These are phyloP conservation scores for Stegophylla sp. DNA, from an alignment of 2,888 invertebrate species.

Conservation along the genomic window DNA sequence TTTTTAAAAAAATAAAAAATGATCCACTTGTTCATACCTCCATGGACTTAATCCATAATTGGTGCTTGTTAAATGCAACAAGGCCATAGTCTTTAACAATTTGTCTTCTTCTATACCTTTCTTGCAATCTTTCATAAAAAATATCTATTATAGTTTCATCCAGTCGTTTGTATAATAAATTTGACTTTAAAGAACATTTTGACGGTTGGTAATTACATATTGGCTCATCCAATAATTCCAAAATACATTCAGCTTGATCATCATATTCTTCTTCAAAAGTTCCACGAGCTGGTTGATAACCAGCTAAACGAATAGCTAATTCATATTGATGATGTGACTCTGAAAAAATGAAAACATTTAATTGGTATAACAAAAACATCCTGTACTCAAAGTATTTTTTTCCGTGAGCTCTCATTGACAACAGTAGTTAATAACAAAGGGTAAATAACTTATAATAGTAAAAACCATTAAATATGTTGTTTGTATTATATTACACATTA, in stretches of 20 bases:
- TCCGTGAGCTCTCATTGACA: too few species aligned
- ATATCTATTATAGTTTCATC: conserved; percentile 75
- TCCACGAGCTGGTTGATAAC: conserved; percentile 61
- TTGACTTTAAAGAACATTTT: conserved; percentile 65
- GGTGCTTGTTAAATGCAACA: conserved; percentile 75
- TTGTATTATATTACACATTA: too few species aligned
- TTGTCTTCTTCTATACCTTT: conserved; percentile 75
- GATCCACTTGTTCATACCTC: conserved; percentile 14
- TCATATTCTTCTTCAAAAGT: conserved; percentile 61
- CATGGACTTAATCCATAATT: conserved; percentile 67
- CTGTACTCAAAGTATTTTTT: too few species aligned
- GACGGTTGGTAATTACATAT: conserved; percentile 64
- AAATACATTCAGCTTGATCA: conserved; percentile 60
- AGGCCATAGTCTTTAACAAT: conserved; percentile 82
- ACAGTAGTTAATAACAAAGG: too few species aligned
- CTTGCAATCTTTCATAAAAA: conserved; percentile 79
- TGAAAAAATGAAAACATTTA: conserved; percentile 14
- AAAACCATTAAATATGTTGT: too few species aligned
- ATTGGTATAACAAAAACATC: not conserved
- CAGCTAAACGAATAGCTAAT: conserved; percentile 56
- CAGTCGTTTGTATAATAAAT: conserved; percentile 71
- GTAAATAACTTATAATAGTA: too few species aligned
- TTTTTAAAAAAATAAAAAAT: not conserved
- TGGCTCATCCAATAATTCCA: conserved; percentile 56
- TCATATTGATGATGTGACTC: conserved; percentile 50